These are phyloP conservation scores for Seira sanloemensis DNA, from an alignment of 2,888 invertebrate species.

Conservation along the genomic window DNA sequence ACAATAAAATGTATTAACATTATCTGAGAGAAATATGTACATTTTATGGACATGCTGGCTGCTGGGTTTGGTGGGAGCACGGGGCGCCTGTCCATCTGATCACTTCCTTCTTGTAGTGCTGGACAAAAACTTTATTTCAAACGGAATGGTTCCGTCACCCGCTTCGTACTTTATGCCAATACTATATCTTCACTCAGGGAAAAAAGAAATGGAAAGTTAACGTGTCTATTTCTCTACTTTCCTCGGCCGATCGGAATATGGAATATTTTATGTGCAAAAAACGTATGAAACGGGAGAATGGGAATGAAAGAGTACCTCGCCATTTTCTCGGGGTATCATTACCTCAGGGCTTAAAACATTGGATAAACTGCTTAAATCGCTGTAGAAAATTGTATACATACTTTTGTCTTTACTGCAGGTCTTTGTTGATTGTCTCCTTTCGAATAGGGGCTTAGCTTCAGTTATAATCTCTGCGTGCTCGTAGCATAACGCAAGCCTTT, in stretches of 20 bases:
- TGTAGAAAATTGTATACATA: not conserved
- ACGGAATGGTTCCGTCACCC: not conserved
- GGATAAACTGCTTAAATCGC: slow-evolving; percentile 24
- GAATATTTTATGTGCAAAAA: not conserved
- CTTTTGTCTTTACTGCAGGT: slow-evolving; percentile 7
- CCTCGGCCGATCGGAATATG: not conserved
- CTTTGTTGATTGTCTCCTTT: not conserved
- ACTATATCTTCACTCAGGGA: not conserved
- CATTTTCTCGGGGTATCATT: slow-evolving; percentile 27
- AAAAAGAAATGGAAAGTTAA: not conserved
- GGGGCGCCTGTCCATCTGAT: not conserved
- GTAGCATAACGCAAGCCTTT: not conserved
- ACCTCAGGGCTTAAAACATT: slow-evolving; percentile 48
- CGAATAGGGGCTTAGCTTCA: not conserved
- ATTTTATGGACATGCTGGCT: not conserved
- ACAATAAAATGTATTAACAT: not conserved
- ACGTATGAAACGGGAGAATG: not conserved
- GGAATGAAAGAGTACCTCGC: slow-evolving; percentile 14
- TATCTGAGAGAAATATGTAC: not conserved
- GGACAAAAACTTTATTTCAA: not conserved
- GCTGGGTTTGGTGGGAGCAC: not conserved
- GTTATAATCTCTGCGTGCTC: not conserved
- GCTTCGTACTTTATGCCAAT: not conserved
- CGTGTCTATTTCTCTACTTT: not conserved
- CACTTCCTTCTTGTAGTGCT: not conserved